These are phyloP conservation scores for Invenusta paracnida DNA, from an alignment of 2,888 invertebrate genomes.

Conservation along the genomic window DNA sequence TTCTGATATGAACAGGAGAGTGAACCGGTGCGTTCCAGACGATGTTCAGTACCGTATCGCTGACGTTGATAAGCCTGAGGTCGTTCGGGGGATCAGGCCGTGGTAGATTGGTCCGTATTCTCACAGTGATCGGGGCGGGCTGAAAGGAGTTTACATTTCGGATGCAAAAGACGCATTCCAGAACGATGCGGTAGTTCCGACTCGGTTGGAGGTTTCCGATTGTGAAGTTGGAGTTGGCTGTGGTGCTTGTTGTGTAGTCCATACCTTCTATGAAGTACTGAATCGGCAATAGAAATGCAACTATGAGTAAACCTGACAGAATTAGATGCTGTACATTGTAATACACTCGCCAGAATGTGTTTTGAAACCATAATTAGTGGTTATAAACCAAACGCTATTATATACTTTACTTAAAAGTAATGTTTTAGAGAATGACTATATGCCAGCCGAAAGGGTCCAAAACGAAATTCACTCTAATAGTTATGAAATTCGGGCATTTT, in stretches of 20 bases:
- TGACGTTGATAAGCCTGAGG: not conserved
- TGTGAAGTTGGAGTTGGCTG: not conserved
- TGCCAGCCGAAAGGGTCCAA: too few relatives aligned
- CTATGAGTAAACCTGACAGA: too few relatives aligned
- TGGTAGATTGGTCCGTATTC: not conserved
- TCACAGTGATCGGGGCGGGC: not conserved
- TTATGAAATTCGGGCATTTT: too few relatives aligned
- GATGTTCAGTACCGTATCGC: not conserved
- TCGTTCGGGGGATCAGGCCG: not conserved
- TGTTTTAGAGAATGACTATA: too few relatives aligned
- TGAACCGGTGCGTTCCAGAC: not conserved
- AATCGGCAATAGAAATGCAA: too few relatives aligned
- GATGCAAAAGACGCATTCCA: slow-evolving; percentile 7
- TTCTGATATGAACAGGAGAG: not conserved
- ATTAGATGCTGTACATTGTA: too few relatives aligned
- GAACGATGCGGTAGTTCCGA: not conserved
- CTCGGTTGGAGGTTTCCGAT: not conserved
- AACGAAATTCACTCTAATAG: too few relatives aligned
- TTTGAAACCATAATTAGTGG: too few relatives aligned
- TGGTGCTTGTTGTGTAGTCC: not conserved
- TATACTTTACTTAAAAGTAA: too few relatives aligned
- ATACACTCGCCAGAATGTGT: too few relatives aligned
- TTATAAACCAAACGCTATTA: too few relatives aligned
- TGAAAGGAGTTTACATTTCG: not conserved
- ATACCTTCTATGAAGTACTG: not conserved